A percentile compares a stretch with the other conserved stretches of the same genome.
These are phyloP conservation scores for Ondatra zibethicus DNA, from an alignment of 2,113 vertebrate genomes.

Conservation along the genomic window DNA sequence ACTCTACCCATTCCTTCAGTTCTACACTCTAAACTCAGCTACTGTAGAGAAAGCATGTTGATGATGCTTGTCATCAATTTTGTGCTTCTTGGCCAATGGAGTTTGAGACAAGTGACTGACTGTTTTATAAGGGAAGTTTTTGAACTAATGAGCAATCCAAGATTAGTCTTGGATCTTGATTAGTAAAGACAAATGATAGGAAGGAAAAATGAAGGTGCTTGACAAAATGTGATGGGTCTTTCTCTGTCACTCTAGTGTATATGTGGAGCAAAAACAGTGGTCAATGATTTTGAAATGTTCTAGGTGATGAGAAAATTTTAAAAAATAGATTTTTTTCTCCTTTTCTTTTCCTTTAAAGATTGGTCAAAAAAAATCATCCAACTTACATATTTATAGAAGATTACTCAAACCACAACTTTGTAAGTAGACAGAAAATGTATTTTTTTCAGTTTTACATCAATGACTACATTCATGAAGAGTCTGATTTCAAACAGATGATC, in stretches of 20 bases:
- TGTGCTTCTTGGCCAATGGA: not conserved
- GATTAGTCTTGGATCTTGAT: not conserved
- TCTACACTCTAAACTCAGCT: not conserved
- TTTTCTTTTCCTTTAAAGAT: not conserved
- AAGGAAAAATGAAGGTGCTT: not conserved
- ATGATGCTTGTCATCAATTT: accelerated
- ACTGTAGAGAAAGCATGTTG: not conserved
- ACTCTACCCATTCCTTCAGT: not conserved
- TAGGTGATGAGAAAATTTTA: not conserved
- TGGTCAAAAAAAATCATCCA: not conserved
- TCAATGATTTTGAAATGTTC: not conserved
- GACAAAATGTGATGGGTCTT: not conserved
- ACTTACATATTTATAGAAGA: not conserved
- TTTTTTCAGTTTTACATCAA: slow-evolving; percentile 32
- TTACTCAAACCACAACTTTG: slow-evolving; percentile 8
- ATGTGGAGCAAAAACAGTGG: not conserved
- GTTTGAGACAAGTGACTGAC: not conserved
- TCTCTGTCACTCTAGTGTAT: not conserved
- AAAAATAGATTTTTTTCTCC: not conserved
- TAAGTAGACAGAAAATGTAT: not conserved
- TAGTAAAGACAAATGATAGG: not conserved
- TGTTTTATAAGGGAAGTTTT: not conserved
- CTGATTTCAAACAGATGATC: not conserved
- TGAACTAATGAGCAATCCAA: not conserved
- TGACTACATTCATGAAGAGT: not conserved